Percentiles rank a stretch among this genome's conserved stretches.
phyloP scores from a whole-genome alignment of 1,140 invertebrate species.

The Phocides pigmalion region DNA sequence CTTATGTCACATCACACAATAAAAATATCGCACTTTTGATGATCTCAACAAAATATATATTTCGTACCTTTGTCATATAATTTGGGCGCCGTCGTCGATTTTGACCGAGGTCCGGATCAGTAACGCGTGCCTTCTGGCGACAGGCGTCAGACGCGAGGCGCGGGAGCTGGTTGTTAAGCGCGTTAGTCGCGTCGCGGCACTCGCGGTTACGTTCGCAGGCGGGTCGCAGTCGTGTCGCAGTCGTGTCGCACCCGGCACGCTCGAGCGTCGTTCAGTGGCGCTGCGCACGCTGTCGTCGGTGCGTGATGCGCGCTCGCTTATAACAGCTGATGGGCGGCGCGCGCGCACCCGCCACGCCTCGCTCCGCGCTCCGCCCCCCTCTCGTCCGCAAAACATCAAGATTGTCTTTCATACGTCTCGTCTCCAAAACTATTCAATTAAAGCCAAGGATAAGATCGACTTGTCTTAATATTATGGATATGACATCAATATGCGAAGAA shows the following conservation, averaged over 20 bases:
- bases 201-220: slow-evolving; percentile 52
- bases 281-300: slow-evolving; percentile 61
- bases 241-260: slow-evolving; percentile 56
- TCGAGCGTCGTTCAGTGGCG: slow-evolving; percentile 58
- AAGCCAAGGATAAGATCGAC: neutral
- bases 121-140: neutral
- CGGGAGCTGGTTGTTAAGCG: slow-evolving; percentile 38
- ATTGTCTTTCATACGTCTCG: neutral
- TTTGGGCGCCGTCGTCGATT: slow-evolving; percentile 28
- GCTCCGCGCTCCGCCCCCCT: slow-evolving; percentile 52
- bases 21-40: neutral
- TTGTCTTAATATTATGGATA: neutral
- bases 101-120: slow-evolving; percentile 28
- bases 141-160: slow-evolving; percentile 18
- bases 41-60: neutral
- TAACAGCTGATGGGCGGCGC: slow-evolving; percentile 69
- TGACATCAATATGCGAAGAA: too few relatives aligned
- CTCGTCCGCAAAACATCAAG: slow-evolving; percentile 23
- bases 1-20: neutral
- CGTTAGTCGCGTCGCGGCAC: slow-evolving; percentile 26
- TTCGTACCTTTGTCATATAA: slow-evolving; percentile 32
- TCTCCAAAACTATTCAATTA: neutral
- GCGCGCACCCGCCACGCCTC: slow-evolving; percentile 58
- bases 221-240: slow-evolving; percentile 53
- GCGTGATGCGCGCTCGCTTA: slow-evolving; percentile 64